A percentile compares a stretch with the other conserved stretches of the same genome.
Conservation (phyloP, 2,113 vertebrate species). For the Mustela lutreola region DNA sequence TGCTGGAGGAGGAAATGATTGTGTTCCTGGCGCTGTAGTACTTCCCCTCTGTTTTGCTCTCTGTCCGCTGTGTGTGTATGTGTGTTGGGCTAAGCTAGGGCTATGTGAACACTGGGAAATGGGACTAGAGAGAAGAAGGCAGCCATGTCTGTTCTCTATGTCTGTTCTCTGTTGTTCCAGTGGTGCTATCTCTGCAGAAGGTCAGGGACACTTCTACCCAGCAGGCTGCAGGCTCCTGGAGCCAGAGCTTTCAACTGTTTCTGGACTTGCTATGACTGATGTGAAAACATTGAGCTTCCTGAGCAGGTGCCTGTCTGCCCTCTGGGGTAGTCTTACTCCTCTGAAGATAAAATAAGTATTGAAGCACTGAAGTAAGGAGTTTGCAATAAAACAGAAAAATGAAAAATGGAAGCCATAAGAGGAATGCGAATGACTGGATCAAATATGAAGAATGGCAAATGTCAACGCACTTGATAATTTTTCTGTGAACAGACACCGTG, state of each 20-base stretch:
- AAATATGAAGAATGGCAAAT: conserved; percentile 55
- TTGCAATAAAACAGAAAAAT: conserved; percentile 63
- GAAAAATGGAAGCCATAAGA: conserved; percentile 63
- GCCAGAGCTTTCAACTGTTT: neutral
- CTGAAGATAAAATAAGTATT: conserved; percentile 44
- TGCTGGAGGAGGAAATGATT: too few species aligned
- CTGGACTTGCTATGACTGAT: neutral
- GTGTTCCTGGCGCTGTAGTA: neutral
- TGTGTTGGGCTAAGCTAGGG: neutral
- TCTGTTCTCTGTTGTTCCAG: neutral
- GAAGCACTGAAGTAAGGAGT: conserved; percentile 52
- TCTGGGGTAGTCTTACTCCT: conserved; percentile 26
- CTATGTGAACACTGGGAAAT: neutral
- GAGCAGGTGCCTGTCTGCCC: neutral
- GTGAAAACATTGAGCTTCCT: neutral
- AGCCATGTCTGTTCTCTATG: neutral
- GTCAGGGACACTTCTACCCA: neutral
- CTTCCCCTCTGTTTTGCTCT: neutral
- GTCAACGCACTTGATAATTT: conserved; percentile 65
- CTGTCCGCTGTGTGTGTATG: neutral
- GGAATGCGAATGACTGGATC: conserved; percentile 56
- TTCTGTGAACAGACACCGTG: conserved; percentile 48
- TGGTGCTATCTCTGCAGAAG: neutral
- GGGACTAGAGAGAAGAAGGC: neutral
- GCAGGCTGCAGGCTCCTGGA: neutral